These are phyloP conservation scores for Acridotheres tristis DNA, from an alignment of 2,797 vertebrate genomes.

Conservation along the genomic window DNA sequence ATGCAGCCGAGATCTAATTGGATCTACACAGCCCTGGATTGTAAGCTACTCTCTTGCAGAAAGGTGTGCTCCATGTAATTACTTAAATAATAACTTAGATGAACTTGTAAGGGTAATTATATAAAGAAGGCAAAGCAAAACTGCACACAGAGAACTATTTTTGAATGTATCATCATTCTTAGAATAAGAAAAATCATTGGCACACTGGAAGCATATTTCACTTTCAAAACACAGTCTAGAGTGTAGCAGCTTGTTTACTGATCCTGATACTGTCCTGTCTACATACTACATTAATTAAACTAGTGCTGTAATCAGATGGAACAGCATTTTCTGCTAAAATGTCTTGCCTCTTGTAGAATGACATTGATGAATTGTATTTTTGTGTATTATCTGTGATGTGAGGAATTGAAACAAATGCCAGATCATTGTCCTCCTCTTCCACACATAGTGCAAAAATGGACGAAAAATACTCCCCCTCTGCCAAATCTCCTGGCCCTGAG, in stretches of 20 bases:
- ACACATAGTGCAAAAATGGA: neutral
- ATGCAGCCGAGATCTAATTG: slow-evolving; percentile 1
- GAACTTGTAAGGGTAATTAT: neutral
- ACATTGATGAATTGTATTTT: neutral
- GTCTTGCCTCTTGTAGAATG: neutral
- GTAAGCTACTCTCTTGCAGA: neutral
- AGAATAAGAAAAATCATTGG: neutral
- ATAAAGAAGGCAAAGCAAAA: slow-evolving; percentile 2
- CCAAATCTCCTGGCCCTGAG: neutral
- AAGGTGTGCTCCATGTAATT: neutral
- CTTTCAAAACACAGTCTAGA: neutral
- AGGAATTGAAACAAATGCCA: neutral
- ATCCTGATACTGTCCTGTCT: neutral
- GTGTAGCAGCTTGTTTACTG: slow-evolving; percentile 24
- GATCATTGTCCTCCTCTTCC: neutral
- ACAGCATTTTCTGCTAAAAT: neutral
- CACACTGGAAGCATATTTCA: neutral
- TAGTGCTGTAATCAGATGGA: neutral
- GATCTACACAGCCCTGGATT: neutral
- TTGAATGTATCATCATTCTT: neutral
- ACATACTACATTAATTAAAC: neutral
- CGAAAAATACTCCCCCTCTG: neutral
- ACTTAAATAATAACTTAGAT: neutral
- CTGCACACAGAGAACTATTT: neutral
- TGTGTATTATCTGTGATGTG: neutral